Conservation (phyloP, 1,140 invertebrate species). For the Chironomus tepperi region DNA sequence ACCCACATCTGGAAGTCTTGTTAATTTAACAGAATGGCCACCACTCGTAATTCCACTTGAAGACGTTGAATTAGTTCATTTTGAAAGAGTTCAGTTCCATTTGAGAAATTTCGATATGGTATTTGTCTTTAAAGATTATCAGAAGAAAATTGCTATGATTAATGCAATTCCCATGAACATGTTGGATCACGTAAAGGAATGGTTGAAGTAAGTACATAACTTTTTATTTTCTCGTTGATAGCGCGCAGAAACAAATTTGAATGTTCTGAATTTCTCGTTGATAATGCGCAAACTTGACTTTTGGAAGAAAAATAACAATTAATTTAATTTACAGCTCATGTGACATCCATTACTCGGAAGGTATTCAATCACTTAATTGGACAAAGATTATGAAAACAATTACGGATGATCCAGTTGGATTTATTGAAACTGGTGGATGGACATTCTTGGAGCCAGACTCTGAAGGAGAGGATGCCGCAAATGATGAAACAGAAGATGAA, state of each 20-base stretch:
- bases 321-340: conserved; percentile 60
- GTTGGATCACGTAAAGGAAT: conserved; percentile 98
- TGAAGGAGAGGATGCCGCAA: conserved; percentile 63
- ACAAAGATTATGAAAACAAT: conserved; percentile 99
- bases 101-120: conserved; percentile 99
- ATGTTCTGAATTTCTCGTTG: no score
- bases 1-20: conserved; percentile 92
- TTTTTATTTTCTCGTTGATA: conserved; percentile 24
- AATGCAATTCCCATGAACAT: conserved; percentile 98
- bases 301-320: neutral
- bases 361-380: conserved; percentile 98
- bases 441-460: conserved; percentile 94
- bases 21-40: conserved; percentile 98
- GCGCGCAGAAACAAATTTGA: no score
- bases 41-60: conserved; percentile 97
- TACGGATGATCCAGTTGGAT: conserved; percentile 94
- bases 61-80: conserved; percentile 96
- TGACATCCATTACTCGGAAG: conserved; percentile 96
- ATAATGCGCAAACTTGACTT: no score
- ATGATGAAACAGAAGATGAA: conserved; percentile 67
- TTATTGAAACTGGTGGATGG: conserved; percentile 98
- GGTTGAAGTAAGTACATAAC: conserved; percentile 82
- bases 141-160: conserved; percentile 87
- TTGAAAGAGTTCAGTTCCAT: conserved; percentile 97
- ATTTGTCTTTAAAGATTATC: conserved; percentile 98